Evolutionary conservation across 2,797 vertebrate genomes (phyloP).

Genomic region (Argentina silus): DNA sequence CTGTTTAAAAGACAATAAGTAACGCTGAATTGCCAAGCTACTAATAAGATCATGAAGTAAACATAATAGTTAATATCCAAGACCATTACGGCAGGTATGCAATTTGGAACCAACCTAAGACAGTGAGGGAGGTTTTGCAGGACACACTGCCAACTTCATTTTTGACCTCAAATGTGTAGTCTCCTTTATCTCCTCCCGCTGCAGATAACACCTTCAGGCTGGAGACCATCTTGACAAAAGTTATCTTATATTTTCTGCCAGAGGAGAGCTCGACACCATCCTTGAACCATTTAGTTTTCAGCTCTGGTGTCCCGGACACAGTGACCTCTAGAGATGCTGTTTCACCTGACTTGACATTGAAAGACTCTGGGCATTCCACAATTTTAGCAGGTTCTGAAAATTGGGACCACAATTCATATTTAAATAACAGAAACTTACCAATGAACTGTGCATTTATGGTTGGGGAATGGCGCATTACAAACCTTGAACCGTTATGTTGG

Average conservation of each 20-base stretch:
- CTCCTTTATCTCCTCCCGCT: constrained; percentile 86
- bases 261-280: constrained; percentile 80
- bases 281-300: constrained; percentile 90
- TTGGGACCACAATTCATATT: constrained; percentile 50
- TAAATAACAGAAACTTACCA: constrained; percentile 14
- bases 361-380: constrained; percentile 83
- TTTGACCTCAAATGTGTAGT: constrained; percentile 86
- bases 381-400: constrained; percentile 90
- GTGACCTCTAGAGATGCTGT: constrained; percentile 84
- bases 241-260: constrained; percentile 87
- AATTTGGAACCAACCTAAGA: constrained; percentile 85
- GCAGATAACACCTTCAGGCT: constrained; percentile 83
- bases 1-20: constrained; percentile 73
- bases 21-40: constrained; percentile 1
- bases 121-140: constrained; percentile 83
- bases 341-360: constrained; percentile 88
- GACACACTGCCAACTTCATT: constrained; percentile 85
- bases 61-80: constrained; percentile 24
- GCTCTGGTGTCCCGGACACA: constrained; percentile 86
- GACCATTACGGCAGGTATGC: constrained; percentile 20
- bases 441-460: not conserved
- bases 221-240: constrained; percentile 82
- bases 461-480: constrained; percentile 62
- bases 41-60: not conserved
- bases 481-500: constrained; percentile 89